Evolutionary conservation across 2,797 vertebrate genomes (phyloP).

Genomic region (Sphenopsis melanotis): DNA sequence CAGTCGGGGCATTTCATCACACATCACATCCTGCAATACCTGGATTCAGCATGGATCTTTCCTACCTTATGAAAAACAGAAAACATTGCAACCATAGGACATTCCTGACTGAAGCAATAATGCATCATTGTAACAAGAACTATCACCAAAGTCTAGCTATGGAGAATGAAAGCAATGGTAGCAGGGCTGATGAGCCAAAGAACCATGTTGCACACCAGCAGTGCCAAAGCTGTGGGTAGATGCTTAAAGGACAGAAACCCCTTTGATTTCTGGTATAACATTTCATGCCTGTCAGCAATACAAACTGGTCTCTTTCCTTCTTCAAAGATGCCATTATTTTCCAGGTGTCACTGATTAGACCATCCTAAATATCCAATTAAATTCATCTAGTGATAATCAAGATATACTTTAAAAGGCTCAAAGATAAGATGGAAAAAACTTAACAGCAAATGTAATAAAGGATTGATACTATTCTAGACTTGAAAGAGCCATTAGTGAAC

Average conservation of each 20-base stretch:
- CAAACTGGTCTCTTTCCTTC: not conserved
- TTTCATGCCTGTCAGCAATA: not conserved
- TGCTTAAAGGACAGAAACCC: not conserved
- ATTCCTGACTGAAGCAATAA: not conserved
- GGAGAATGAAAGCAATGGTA: not conserved
- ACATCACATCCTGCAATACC: not conserved
- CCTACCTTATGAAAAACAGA: not conserved
- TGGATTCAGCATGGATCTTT: not conserved
- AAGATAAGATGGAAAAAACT: not conserved
- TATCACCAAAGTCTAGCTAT: not conserved
- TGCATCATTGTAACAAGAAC: not conserved
- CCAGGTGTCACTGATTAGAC: not conserved
- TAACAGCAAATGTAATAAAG: not conserved
- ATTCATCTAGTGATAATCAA: not conserved
- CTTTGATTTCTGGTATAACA: not conserved
- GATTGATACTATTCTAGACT: not conserved
- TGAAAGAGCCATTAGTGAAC: not conserved
- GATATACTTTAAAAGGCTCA: not conserved
- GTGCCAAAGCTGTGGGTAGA: not conserved
- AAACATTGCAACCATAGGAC: not conserved
- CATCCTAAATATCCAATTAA: not conserved
- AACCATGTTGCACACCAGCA: fast-evolving
- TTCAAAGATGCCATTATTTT: not conserved
- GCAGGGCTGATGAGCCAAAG: not conserved
- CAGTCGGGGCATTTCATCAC: not conserved